A percentile compares a stretch with the other conserved stretches of the same genome.
Evolutionary conservation across 35 echinoderm and acorn worm species (phyloP).

Genomic region (Ophioderma brevispina): DNA sequence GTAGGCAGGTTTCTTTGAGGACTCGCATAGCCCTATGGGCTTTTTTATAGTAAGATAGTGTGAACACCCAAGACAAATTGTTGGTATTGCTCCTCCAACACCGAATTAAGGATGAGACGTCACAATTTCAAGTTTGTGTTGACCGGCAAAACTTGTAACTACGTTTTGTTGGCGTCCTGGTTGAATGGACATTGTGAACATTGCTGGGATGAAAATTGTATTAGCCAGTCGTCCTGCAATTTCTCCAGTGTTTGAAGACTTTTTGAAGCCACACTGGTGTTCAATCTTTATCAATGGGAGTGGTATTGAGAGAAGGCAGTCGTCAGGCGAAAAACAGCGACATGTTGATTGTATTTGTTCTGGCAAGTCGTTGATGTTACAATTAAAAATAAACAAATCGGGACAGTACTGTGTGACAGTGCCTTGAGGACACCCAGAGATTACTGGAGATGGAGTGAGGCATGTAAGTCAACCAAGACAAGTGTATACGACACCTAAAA

Average conservation of each 20-base stretch:
- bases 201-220: not conserved
- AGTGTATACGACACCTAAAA: not conserved
- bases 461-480: not conserved
- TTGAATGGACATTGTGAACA: not conserved
- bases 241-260: too few species aligned
- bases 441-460: not conserved
- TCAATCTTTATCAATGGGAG: not conserved
- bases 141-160: not conserved
- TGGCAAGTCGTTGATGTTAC: not conserved
- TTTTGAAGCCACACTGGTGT: not conserved
- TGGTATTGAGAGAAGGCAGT: not conserved
- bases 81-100: not conserved
- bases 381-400: not conserved
- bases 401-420: not conserved
- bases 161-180: not conserved
- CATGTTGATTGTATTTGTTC: not conserved
- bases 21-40: not conserved
- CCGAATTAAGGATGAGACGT: not conserved
- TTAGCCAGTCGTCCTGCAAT: not conserved
- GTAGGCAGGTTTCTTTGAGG: not conserved
- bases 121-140: not conserved
- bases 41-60: not conserved
- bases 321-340: not conserved
- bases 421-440: not conserved
- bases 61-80: not conserved